Percentiles rank a stretch among this genome's conserved stretches.
phyloP scores from a whole-genome alignment of 1,140 invertebrate genomes.

The Plodia interpunctella region DNA sequence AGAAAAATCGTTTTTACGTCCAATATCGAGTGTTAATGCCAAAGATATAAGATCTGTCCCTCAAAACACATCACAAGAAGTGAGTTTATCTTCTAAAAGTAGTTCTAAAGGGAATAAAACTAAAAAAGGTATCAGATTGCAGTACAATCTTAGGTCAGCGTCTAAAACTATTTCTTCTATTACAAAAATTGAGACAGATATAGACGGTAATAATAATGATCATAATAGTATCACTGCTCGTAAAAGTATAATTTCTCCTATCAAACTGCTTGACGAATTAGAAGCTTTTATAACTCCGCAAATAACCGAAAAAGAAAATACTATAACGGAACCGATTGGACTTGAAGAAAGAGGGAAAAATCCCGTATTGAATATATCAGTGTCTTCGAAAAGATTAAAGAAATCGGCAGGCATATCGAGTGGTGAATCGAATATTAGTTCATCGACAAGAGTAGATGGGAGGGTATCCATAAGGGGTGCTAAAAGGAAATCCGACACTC shows the following conservation, averaged over 20 bases:
- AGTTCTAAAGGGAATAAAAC: not conserved
- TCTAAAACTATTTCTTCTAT: not conserved
- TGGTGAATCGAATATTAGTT: conserved; percentile 16
- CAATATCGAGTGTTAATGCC: not conserved
- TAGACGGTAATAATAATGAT: not conserved
- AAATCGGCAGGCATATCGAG: not conserved
- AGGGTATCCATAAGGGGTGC: not conserved
- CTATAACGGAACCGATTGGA: not conserved
- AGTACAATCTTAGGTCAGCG: not conserved
- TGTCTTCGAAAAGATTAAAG: not conserved
- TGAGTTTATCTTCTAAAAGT: not conserved
- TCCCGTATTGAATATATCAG: not conserved
- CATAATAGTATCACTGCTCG: not conserved
- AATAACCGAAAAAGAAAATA: not conserved
- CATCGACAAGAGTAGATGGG: conserved; percentile 17
- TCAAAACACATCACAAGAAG: not conserved
- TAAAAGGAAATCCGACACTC: conserved; percentile 21
- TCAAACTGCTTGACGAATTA: conserved; percentile 30
- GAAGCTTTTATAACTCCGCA: not conserved
- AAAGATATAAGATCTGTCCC: not conserved
- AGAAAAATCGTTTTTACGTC: not conserved
- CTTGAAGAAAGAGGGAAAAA: not conserved
- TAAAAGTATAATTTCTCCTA: conserved; percentile 39
- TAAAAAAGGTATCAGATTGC: not conserved
- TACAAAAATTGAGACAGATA: not conserved